These are phyloP conservation scores for Drosophila equinoxialis DNA, from an alignment of 1,140 invertebrate genomes.

Conservation along the genomic window DNA sequence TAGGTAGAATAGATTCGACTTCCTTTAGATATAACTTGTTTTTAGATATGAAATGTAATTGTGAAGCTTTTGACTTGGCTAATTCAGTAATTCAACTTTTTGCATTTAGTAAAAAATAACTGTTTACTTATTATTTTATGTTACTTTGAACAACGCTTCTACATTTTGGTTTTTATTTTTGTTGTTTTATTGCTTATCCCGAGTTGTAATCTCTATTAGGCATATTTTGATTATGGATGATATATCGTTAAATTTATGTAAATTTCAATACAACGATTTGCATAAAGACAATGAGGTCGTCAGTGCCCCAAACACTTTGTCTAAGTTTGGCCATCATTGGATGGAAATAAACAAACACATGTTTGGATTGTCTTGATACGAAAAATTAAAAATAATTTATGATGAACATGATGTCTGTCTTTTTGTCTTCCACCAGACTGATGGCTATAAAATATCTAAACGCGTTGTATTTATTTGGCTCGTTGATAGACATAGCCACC, in stretches of 20 bases:
- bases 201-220: background rate
- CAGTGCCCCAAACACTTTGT: constrained; percentile 25
- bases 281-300: constrained; percentile 49
- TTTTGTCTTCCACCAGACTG: background rate
- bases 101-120: too few species aligned
- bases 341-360: constrained; percentile 22
- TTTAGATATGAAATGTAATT: too few species aligned
- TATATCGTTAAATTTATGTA: constrained; percentile 39
- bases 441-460: constrained; percentile 41
- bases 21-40: too few species aligned
- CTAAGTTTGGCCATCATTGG: constrained; percentile 32
- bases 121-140: too few species aligned
- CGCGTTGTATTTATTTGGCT: constrained; percentile 36
- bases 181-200: background rate
- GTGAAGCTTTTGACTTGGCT: too few species aligned
- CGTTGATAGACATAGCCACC: constrained; percentile 74
- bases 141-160: background rate
- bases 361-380: constrained; percentile 6
- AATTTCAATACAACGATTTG: constrained; percentile 25
- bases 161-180: background rate
- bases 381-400: constrained; percentile 68
- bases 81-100: too few species aligned
- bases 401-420: constrained; percentile 31
- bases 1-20: too few species aligned
- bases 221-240: constrained; percentile 36